Conservation (phyloP, 2,797 vertebrate species). For the Tiaroga cobitis region DNA sequence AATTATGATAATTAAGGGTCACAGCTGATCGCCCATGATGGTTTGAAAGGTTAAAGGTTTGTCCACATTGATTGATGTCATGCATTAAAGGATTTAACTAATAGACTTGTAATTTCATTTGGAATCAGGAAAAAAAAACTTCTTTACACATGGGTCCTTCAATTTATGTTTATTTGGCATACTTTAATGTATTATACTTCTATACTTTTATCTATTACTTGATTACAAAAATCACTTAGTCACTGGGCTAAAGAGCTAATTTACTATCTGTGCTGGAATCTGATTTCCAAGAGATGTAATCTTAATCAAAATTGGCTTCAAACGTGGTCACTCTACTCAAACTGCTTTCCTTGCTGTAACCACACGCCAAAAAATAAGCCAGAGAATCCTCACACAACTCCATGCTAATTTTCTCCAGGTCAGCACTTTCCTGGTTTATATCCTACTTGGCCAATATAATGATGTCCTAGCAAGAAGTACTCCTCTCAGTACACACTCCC, state of each 20-base stretch:
- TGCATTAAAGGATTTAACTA: conserved; percentile 25
- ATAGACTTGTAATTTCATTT: background rate
- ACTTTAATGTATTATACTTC: background rate
- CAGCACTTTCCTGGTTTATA: conserved; percentile 21
- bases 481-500: background rate
- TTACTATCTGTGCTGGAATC: background rate
- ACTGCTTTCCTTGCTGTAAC: conserved; percentile 20
- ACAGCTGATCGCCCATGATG: background rate
- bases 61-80: background rate
- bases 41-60: background rate
- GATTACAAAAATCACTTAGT: conserved; percentile 25
- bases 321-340: conserved; percentile 12
- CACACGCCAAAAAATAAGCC: conserved; percentile 12
- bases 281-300: conserved; percentile 34
- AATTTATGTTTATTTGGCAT: conserved; percentile 1
- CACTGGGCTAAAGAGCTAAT: background rate
- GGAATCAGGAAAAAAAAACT: background rate
- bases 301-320: conserved; percentile 31
- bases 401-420: conserved; percentile 23
- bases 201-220: background rate
- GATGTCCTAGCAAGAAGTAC: background rate
- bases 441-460: conserved; percentile 12
- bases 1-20: background rate
- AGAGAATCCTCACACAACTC: background rate
- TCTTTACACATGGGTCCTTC: background rate